These are phyloP conservation scores for Lepidurus arcticus DNA, from an alignment of 1,140 invertebrate genomes.

Conservation along the genomic window DNA sequence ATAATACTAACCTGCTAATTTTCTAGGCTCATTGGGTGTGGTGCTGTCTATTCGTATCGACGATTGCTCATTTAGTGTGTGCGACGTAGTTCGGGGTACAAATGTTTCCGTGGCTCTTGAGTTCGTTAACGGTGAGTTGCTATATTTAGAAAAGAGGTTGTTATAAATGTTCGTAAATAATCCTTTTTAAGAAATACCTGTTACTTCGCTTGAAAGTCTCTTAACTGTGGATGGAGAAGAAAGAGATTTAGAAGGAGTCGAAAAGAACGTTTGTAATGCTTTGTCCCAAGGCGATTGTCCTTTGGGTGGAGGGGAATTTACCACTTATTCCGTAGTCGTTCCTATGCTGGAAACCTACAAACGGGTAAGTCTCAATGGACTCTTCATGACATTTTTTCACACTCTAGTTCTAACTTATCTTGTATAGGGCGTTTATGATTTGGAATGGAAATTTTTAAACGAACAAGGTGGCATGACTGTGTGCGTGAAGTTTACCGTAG, in stretches of 20 bases:
- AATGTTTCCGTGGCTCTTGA: not conserved
- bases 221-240: not conserved
- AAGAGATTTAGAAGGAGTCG: not conserved
- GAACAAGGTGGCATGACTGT: conserved; percentile 11
- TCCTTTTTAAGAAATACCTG: not conserved
- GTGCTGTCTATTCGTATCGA: not conserved
- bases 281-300: conserved; percentile 12
- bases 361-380: not conserved
- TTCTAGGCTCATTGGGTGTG: not conserved
- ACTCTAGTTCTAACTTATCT: not conserved
- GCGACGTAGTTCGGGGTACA: not conserved
- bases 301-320: not conserved
- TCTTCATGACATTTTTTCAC: not conserved
- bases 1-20: not conserved
- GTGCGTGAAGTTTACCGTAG: not conserved
- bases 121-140: not conserved
- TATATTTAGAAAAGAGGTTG: not conserved
- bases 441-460: not conserved
- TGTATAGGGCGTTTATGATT: not conserved
- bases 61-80: not conserved
- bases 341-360: not conserved
- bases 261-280: not conserved
- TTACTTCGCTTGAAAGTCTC: not conserved
- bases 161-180: not conserved
- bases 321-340: not conserved